Evolutionary conservation across 2,888 invertebrate genomes (phyloP).

Genomic region (Tenthredo livida): DNA sequence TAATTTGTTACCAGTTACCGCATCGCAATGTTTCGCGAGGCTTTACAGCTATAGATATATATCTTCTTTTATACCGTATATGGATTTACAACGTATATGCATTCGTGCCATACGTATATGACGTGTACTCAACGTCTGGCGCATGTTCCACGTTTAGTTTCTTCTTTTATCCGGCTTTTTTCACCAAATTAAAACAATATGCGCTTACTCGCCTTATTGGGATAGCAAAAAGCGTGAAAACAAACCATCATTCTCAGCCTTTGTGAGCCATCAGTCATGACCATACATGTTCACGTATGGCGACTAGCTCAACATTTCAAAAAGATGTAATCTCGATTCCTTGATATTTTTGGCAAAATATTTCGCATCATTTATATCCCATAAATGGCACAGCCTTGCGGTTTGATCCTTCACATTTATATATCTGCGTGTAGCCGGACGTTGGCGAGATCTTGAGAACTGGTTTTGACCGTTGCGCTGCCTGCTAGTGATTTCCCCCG

Average conservation of each 20-base stretch:
- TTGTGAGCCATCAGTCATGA: neutral
- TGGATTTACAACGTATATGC: neutral
- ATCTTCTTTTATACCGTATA: neutral
- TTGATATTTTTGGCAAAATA: neutral
- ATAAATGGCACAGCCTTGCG: conserved; percentile 16
- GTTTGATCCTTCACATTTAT: neutral
- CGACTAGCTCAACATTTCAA: neutral
- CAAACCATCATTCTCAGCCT: conserved; percentile 23
- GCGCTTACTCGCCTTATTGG: neutral
- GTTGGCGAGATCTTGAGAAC: conserved; percentile 33
- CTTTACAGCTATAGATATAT: neutral
- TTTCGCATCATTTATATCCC: neutral
- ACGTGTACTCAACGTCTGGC: neutral
- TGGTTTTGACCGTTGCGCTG: conserved; percentile 39
- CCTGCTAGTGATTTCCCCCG: conserved; percentile 13
- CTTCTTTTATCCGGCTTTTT: conserved; percentile 10
- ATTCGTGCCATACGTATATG: neutral
- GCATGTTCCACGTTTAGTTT: conserved; percentile 21
- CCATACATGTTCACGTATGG: neutral
- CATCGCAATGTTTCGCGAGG: conserved; percentile 30
- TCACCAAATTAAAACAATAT: conserved; percentile 15
- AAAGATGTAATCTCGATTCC: conserved; percentile 5
- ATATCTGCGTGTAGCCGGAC: neutral
- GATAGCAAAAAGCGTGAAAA: conserved; percentile 18
- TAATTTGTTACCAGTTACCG: conserved; percentile 41